These are phyloP conservation scores for Harpalus rufipes DNA, from an alignment of 2,888 invertebrate species.

Conservation along the genomic window DNA sequence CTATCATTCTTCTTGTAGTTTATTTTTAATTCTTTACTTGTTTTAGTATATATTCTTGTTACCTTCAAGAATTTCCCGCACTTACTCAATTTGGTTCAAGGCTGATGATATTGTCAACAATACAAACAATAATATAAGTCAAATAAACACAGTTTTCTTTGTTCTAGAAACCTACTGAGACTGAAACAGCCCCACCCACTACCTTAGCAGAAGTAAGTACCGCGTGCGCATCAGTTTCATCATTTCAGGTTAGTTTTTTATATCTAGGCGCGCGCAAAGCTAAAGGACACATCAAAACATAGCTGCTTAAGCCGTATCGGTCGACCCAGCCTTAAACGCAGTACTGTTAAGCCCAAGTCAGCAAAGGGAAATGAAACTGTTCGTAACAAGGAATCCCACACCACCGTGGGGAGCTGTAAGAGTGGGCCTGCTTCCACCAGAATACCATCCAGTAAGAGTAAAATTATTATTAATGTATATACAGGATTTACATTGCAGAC, in stretches of 20 bases:
- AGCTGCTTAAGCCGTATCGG: slow-evolving; percentile 13
- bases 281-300: neutral
- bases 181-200: neutral
- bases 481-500: too few relatives aligned
- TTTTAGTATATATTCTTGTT: too few relatives aligned
- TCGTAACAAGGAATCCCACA: neutral
- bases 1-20: too few relatives aligned
- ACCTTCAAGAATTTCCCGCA: too few relatives aligned
- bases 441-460: slow-evolving; percentile 17
- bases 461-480: neutral
- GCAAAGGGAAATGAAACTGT: neutral
- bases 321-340: neutral
- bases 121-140: neutral
- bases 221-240: slow-evolving; percentile 10
- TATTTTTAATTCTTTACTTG: too few relatives aligned
- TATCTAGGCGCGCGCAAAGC: neutral
- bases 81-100: too few relatives aligned
- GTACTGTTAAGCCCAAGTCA: neutral
- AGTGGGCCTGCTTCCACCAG: slow-evolving; percentile 1
- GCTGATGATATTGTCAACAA: too few relatives aligned
- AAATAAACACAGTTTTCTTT: neutral
- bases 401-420: neutral
- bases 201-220: slow-evolving; percentile 19
- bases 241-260: slow-evolving; percentile 19
- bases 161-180: neutral